These are phyloP conservation scores for Amblyteles armatorius DNA, from an alignment of 2,888 invertebrate species.

Conservation along the genomic window DNA sequence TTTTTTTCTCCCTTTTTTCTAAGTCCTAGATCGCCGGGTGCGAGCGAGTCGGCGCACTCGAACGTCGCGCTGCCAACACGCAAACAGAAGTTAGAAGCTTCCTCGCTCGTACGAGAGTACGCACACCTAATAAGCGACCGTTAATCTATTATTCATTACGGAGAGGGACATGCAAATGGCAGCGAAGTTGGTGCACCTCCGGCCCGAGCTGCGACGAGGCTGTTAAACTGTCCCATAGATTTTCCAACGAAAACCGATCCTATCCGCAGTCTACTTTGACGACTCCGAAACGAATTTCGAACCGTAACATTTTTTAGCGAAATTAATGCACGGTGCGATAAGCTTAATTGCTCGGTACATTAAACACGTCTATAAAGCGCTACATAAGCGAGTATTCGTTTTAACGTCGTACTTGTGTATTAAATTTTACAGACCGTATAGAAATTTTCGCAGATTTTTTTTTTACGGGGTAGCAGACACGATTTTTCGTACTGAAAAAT, in stretches of 20 bases:
- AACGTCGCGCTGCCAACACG: neutral
- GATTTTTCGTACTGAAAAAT: neutral
- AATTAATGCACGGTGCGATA: too few relatives aligned
- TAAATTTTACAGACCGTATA: too few relatives aligned
- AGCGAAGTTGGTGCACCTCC: slow-evolving; percentile 39
- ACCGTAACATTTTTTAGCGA: too few relatives aligned
- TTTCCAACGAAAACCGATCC: slow-evolving; percentile 13
- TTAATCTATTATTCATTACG: slow-evolving; percentile 83
- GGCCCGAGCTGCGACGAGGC: slow-evolving; percentile 2
- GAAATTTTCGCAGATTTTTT: too few relatives aligned
- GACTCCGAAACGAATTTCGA: neutral
- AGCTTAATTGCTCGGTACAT: too few relatives aligned
- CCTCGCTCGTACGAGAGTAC: slow-evolving; percentile 52
- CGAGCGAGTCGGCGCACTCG: neutral
- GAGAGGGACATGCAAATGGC: slow-evolving; percentile 75
- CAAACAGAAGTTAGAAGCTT: slow-evolving; percentile 2
- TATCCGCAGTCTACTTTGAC: neutral
- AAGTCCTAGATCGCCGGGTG: neutral
- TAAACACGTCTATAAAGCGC: too few relatives aligned
- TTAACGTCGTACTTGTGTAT: too few relatives aligned
- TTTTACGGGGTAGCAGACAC: too few relatives aligned
- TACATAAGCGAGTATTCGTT: too few relatives aligned
- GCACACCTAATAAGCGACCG: slow-evolving; percentile 81
- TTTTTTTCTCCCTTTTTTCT: neutral
- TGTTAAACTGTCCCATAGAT: neutral